These are phyloP conservation scores for Conus ventricosus DNA, from an alignment of 1,140 invertebrate species.

Conservation along the genomic window DNA sequence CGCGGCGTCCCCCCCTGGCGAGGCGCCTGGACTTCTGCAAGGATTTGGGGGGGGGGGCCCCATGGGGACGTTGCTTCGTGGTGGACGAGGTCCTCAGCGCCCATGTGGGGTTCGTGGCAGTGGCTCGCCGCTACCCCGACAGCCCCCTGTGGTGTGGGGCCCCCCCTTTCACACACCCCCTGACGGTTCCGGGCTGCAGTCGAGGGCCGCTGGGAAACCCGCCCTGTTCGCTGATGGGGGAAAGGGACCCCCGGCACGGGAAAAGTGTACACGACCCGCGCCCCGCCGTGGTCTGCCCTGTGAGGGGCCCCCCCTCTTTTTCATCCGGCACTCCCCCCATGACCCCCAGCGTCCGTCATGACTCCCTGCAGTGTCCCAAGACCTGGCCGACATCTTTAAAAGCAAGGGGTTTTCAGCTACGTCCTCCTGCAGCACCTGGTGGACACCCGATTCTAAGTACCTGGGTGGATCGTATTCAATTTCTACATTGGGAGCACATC, in stretches of 20 bases:
- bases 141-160: slow-evolving; percentile 13
- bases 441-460: no score
- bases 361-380: slow-evolving; percentile 3
- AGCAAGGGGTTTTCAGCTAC: background rate
- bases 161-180: background rate
- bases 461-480: background rate
- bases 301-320: slow-evolving; percentile 11
- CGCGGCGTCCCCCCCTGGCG: background rate
- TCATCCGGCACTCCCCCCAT: background rate
- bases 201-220: background rate
- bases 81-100: background rate
- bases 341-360: background rate
- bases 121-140: background rate
- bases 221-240: slow-evolving; percentile 14
- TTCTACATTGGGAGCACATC: background rate
- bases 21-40: background rate
- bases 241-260: background rate
- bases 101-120: background rate
- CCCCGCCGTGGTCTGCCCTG: slow-evolving; percentile 9
- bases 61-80: slow-evolving; percentile 4
- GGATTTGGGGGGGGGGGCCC: background rate
- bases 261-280: background rate
- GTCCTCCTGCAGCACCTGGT: background rate
- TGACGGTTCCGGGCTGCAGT: background rate
- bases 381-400: slow-evolving; percentile 20